Evolutionary conservation across 2,888 invertebrate species (phyloP), one percentile per base, ranked within the genome.

Genomic region (Orchestes rusci): DNA sequence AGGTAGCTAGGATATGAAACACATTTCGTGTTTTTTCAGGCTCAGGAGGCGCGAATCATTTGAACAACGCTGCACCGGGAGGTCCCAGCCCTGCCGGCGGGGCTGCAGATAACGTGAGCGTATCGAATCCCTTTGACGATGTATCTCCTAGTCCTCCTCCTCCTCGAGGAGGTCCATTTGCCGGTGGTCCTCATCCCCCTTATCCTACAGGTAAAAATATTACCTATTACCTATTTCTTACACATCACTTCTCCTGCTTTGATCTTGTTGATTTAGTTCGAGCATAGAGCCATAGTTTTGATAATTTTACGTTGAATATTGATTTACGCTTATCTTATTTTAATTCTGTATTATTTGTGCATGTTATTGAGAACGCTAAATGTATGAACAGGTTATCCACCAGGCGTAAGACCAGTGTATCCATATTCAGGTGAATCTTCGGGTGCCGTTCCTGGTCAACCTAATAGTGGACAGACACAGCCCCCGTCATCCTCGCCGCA

Each of bases 101-200:
- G 66, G 65, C 65, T 51, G 72, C 73, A 63, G 84, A 84, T 78
- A 85, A 85, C 74, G 80, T 86, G 68, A 85, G 77, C 77, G 84
- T 85, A 70, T 84, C 84, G 70, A 86, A 86, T 76, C 87, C 86
- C 59, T 86, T 87, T 76, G 86, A 86, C 73, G 87, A 86, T 75
- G 74, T 76, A 54, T 78, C 78, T 66, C 76, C 78, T 37, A 68
- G 68, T 56, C 67, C 67, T 48, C 63, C 67, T 50, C 63, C 67
- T 50, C 59, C 64, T 45, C 58, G 67, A 45, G 66, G 64, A 45
- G 66, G 66, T 39, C 66, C 66, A 46, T 66, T 65, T 55, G 63
- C 67, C 47, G 61, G 65, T 52, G 61, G 66, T 56, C 67, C 67
- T 51, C 67, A 69, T 55, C 69, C 69, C 58, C 67, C 69, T 49